phyloP scores from a whole-genome alignment of 2,888 invertebrate species.

The Synanthedon tipuliformis region DNA sequence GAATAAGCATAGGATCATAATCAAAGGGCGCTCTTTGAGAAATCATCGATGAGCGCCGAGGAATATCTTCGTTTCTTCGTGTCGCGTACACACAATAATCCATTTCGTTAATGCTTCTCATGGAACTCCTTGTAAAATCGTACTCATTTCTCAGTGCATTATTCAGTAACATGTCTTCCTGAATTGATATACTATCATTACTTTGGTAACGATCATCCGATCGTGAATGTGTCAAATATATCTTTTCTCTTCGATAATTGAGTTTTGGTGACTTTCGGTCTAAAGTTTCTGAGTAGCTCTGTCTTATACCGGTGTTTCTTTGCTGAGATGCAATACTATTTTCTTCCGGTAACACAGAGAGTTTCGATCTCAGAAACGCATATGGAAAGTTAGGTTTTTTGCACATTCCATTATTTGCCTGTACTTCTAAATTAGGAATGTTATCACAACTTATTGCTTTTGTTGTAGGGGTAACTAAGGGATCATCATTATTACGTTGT shows the following conservation, averaged over 20 bases:
- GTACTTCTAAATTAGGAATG: conserved; percentile 72
- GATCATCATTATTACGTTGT: conserved; percentile 45
- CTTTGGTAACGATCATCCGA: conserved; percentile 73
- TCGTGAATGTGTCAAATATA: conserved; percentile 61
- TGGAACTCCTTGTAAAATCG: conserved; percentile 50
- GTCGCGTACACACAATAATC: conserved; percentile 37
- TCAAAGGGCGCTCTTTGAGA: conserved; percentile 53
- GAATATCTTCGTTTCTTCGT: conserved; percentile 39
- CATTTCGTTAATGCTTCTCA: conserved; percentile 54
- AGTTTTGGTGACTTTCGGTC: conserved; percentile 59
- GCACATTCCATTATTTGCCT: conserved; percentile 51
- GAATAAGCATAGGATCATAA: conserved; percentile 62
- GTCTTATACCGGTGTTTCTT: conserved; percentile 57
- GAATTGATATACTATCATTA: conserved; percentile 61
- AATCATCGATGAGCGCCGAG: conserved; percentile 58
- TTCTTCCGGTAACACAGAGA: conserved; percentile 83
- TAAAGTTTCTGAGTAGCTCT: conserved; percentile 64
- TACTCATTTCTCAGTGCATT: conserved; percentile 41
- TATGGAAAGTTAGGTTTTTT: conserved; percentile 80
- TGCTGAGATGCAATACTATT: conserved; percentile 68
- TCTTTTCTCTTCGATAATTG: conserved; percentile 34
- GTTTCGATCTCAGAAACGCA: conserved; percentile 80
- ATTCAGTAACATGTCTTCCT: conserved; percentile 57
- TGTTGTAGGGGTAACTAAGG: conserved; percentile 53
- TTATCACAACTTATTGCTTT: conserved; percentile 81